Conservation (phyloP, 2,888 invertebrate species). For the Cantharis flavilabris region DNA sequence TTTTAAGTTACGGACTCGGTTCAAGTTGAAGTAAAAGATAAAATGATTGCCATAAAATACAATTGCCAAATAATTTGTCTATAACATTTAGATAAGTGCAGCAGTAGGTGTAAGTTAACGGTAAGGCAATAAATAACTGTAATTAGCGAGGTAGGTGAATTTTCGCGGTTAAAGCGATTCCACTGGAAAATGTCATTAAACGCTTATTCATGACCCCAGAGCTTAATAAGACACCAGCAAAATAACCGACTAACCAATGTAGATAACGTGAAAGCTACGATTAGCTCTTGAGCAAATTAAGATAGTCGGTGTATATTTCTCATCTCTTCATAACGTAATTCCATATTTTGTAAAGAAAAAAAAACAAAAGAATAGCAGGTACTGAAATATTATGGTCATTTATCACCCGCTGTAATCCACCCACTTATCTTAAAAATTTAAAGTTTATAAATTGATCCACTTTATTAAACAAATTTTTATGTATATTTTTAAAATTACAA, state of each 20-base stretch:
- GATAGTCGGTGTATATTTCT: slow-evolving; percentile 1
- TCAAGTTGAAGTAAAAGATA: neutral
- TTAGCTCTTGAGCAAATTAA: slow-evolving; percentile 11
- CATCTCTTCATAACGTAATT: neutral
- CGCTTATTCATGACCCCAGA: slow-evolving; percentile 12
- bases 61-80: neutral
- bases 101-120: neutral
- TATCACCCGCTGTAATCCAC: neutral
- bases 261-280: slow-evolving; percentile 9
- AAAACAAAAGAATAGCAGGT: neutral
- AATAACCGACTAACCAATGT: slow-evolving; percentile 10
- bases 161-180: slow-evolving; percentile 12
- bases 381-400: neutral
- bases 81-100: neutral
- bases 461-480: neutral
- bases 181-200: slow-evolving; percentile 13
- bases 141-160: slow-evolving; percentile 12
- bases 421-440: neutral
- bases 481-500: neutral
- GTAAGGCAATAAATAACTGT: neutral
- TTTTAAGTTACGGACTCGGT: neutral
- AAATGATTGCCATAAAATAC: neutral
- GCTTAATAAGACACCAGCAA: slow-evolving; percentile 18
- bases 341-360: neutral
- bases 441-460: neutral